phyloP scores from a whole-genome alignment of 2,888 invertebrate species.

The Callosobruchus maculatus region DNA sequence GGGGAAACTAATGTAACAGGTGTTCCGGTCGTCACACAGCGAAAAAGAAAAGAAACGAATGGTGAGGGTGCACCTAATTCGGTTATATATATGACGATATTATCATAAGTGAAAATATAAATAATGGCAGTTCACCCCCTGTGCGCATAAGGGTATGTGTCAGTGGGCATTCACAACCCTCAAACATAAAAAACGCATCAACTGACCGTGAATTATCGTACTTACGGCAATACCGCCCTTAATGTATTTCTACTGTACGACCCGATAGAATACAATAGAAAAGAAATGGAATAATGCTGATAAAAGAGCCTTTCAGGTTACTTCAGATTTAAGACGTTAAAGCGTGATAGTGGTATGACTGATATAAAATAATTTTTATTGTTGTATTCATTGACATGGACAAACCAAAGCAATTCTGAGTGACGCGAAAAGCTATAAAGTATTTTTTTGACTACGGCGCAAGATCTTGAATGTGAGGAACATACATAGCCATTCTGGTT shows the following conservation, averaged over 20 bases:
- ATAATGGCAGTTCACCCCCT: slow-evolving; percentile 8
- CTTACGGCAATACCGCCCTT: background rate
- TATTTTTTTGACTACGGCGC: too few species aligned
- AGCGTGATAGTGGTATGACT: too few species aligned
- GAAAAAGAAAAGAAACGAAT: background rate
- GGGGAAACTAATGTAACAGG: background rate
- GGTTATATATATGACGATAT: slow-evolving; percentile 4
- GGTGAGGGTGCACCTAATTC: background rate
- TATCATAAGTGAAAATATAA: slow-evolving; percentile 10
- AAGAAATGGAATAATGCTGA: background rate
- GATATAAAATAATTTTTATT: too few species aligned
- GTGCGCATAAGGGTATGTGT: slow-evolving; percentile 10
- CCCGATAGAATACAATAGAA: background rate
- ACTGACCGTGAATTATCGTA: slow-evolving; percentile 13
- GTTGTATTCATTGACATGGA: too few species aligned
- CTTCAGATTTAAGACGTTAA: background rate
- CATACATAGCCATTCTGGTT: too few species aligned
- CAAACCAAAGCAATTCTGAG: too few species aligned
- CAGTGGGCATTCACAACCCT: slow-evolving; percentile 14
- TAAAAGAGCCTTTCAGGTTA: background rate
- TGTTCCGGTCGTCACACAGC: background rate
- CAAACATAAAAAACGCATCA: slow-evolving; percentile 15
- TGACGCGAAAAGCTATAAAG: too few species aligned
- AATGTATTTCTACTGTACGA: background rate
- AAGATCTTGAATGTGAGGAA: too few species aligned